Percentiles rank a stretch among this genome's conserved stretches.
Evolutionary conservation across 1,140 invertebrate species (phyloP).

Genomic region (Trypoxylus dichotomus): DNA sequence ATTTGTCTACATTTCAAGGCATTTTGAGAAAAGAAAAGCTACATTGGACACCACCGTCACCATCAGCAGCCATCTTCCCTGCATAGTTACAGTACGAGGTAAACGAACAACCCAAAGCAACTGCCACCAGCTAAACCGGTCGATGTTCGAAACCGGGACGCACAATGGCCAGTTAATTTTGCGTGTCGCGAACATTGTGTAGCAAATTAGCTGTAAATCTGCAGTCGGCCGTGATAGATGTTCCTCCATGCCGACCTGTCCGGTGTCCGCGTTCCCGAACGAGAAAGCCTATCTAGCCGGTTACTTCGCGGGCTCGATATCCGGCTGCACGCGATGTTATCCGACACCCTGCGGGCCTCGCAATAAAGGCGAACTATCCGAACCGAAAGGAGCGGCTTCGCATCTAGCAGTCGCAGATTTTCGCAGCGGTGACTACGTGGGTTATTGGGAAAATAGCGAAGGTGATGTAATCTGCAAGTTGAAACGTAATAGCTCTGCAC

Average conservation of each 20-base stretch:
- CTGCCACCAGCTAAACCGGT: background rate
- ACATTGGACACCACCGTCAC: background rate
- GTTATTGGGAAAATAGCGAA: too few relatives aligned
- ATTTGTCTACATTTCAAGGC: too few relatives aligned
- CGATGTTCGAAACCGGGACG: constrained; percentile 29
- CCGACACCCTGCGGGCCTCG: background rate
- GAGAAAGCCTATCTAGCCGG: constrained; percentile 25
- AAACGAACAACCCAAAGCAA: background rate
- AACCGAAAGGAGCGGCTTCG: background rate
- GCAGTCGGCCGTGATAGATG: constrained; percentile 45
- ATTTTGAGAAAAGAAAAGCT: background rate
- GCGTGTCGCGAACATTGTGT: constrained; percentile 46
- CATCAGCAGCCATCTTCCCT: background rate
- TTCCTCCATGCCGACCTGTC: constrained; percentile 41
- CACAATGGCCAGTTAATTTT: constrained; percentile 47
- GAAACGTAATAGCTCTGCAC: too few relatives aligned
- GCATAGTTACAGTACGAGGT: background rate
- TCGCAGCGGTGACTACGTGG: too few relatives aligned
- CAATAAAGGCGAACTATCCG: background rate
- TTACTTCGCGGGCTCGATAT: constrained; percentile 29
- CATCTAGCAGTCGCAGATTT: too few relatives aligned
- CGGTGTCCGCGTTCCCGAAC: constrained; percentile 37
- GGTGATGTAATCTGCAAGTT: too few relatives aligned
- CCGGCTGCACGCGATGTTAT: constrained; percentile 31
- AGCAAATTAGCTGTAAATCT: constrained; percentile 49